A percentile compares a stretch with the other conserved stretches of the same genome.
Conservation (phyloP, 2,888 invertebrate genomes). For the Lamproptera curius region DNA sequence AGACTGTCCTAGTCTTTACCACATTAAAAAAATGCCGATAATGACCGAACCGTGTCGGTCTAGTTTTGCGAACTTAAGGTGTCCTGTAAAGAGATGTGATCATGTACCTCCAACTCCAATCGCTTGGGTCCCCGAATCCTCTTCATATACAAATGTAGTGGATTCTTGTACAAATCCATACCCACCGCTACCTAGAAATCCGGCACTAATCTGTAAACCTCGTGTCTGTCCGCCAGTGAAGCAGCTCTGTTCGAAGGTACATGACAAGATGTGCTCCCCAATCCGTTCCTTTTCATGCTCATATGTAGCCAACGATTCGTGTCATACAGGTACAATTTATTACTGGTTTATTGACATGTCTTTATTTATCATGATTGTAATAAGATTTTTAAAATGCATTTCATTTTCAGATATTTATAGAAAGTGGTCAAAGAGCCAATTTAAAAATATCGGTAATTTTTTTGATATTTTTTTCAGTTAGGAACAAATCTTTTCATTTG, state of each 20-base stretch:
- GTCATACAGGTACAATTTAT: constrained; percentile 15
- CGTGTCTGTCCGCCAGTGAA: constrained; percentile 7
- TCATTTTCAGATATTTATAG: background rate
- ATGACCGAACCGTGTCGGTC: constrained; percentile 15
- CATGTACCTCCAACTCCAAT: constrained; percentile 4
- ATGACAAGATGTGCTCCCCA: constrained; percentile 22
- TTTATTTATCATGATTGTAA: background rate
- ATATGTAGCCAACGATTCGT: constrained; percentile 16
- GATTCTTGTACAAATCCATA: constrained; percentile 5
- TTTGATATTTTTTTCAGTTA: too few relatives aligned
- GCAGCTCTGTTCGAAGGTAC: constrained; percentile 1
- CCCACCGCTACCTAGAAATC: constrained; percentile 13
- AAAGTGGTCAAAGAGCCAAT: background rate
- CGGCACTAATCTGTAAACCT: constrained; percentile 13
- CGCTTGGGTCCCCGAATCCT: constrained; percentile 13
- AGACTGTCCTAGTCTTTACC: constrained; percentile 28
- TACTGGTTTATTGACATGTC: background rate
- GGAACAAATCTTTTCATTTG: too few relatives aligned
- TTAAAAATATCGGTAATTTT: background rate
- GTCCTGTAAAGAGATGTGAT: constrained; percentile 14
- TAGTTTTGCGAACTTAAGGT: constrained; percentile 10
- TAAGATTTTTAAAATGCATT: background rate
- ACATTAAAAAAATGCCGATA: constrained; percentile 11
- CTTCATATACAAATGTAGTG: constrained; percentile 2
- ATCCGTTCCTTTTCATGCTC: constrained; percentile 27